A percentile compares a stretch with the other conserved stretches of the same genome.
phyloP scores from a whole-genome alignment of 2,797 vertebrate genomes.

The Pantherophis alleghaniensis region DNA sequence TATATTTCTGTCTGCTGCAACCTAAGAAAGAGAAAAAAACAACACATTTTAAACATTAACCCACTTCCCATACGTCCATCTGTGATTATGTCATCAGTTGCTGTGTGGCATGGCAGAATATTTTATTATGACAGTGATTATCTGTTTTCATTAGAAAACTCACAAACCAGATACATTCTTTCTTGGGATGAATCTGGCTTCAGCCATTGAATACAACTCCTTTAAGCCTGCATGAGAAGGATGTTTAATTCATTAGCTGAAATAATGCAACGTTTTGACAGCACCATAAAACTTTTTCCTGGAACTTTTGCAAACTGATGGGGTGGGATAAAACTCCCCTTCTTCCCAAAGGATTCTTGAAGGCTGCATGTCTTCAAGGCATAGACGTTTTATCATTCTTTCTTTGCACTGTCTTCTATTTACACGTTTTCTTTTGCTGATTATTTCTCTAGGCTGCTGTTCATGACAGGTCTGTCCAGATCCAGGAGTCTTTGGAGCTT shows the following conservation, averaged over 20 bases:
- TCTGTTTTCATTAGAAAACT: constrained; percentile 62
- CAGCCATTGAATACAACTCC: constrained; percentile 58
- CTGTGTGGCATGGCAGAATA: constrained; percentile 55
- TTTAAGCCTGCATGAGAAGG: constrained; percentile 39
- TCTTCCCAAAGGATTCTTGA: constrained; percentile 18
- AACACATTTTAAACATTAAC: constrained; percentile 41
- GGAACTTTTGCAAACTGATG: constrained; percentile 26
- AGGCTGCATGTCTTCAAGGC: constrained; percentile 26
- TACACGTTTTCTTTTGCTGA: not conserved
- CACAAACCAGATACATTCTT: constrained; percentile 55
- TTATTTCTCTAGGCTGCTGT: not conserved
- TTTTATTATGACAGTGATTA: constrained; percentile 62
- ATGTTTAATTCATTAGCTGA: constrained; percentile 70
- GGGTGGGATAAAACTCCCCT: constrained; percentile 23
- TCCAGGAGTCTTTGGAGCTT: not conserved
- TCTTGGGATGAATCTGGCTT: constrained; percentile 52
- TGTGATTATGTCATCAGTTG: constrained; percentile 66
- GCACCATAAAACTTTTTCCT: constrained; percentile 55
- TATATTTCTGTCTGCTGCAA: not conserved
- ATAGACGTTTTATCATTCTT: constrained; percentile 12
- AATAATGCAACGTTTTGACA: constrained; percentile 57
- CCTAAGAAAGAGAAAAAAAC: constrained; percentile 38
- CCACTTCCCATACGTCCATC: constrained; percentile 51
- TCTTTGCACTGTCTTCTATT: constrained; percentile 30
- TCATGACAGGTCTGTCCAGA: not conserved